These are phyloP conservation scores for Papilio dardanus DNA, from an alignment of 1,140 invertebrate genomes.

Conservation along the genomic window DNA sequence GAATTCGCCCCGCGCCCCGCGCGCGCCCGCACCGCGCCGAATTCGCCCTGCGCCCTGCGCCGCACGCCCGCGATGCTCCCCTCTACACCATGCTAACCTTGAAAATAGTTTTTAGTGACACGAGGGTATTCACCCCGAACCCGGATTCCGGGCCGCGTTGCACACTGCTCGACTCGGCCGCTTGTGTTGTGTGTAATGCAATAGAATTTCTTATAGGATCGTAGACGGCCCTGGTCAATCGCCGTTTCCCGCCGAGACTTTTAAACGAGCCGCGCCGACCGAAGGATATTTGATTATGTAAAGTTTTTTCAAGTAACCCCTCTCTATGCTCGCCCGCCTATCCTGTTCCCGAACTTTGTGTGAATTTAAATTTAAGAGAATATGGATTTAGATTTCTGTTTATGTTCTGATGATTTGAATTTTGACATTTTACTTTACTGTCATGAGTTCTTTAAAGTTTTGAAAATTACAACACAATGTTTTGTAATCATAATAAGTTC, in stretches of 20 bases:
- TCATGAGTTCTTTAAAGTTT: neutral
- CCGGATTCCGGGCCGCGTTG: slow-evolving; percentile 72
- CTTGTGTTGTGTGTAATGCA: slow-evolving; percentile 58
- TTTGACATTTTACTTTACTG: neutral
- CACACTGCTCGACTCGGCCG: slow-evolving; percentile 58
- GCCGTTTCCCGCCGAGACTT: slow-evolving; percentile 52
- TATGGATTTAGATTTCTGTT: neutral
- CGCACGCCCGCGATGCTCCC: slow-evolving; percentile 70
- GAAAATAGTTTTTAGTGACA: slow-evolving; percentile 81
- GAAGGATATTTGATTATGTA: slow-evolving; percentile 79
- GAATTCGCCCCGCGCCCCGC: slow-evolving; percentile 49
- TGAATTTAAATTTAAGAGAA: slow-evolving; percentile 44
- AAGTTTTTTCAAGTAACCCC: slow-evolving; percentile 71
- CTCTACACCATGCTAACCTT: slow-evolving; percentile 76
- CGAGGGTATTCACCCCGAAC: slow-evolving; percentile 81
- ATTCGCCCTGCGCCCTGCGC: slow-evolving; percentile 65
- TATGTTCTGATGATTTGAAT: neutral
- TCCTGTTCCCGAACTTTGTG: slow-evolving; percentile 61
- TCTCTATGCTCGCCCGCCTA: slow-evolving; percentile 48
- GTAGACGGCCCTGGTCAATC: slow-evolving; percentile 42
- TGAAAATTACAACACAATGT: neutral
- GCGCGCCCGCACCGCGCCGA: slow-evolving; percentile 64
- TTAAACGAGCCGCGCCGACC: slow-evolving; percentile 65
- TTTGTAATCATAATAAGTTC: too few species aligned
- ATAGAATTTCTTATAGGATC: slow-evolving; percentile 67